A percentile compares a stretch with the other conserved stretches of the same genome.
phyloP scores from a whole-genome alignment of 2,888 invertebrate genomes.

The Mythimna impura region DNA sequence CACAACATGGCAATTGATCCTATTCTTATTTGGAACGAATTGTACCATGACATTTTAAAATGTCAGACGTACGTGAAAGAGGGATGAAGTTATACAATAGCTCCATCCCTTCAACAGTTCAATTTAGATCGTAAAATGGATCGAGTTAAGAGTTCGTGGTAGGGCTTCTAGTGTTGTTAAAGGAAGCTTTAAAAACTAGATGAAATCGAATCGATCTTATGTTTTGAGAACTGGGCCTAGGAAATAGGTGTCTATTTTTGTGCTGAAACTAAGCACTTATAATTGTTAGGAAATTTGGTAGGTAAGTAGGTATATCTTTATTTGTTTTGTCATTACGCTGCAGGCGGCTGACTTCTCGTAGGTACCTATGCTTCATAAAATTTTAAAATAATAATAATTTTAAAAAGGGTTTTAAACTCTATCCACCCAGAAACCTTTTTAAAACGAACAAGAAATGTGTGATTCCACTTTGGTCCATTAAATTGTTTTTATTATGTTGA shows the following conservation, averaged over 20 bases:
- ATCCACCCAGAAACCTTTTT: too few relatives aligned
- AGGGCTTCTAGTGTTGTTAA: too few relatives aligned
- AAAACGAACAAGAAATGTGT: not conserved
- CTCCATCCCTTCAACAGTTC: too few relatives aligned
- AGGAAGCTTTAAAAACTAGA: not conserved
- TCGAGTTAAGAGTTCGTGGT: too few relatives aligned
- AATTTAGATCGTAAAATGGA: too few relatives aligned
- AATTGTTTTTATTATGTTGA: slow-evolving; percentile 2
- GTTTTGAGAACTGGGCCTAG: slow-evolving; percentile 5
- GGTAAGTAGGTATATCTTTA: not conserved
- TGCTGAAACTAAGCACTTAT: slow-evolving; percentile 11
- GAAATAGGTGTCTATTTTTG: slow-evolving; percentile 1
- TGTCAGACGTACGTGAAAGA: too few relatives aligned
- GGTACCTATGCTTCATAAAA: not conserved
- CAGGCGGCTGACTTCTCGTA: slow-evolving; percentile 3
- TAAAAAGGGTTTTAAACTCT: not conserved
- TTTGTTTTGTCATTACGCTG: not conserved
- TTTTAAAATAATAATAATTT: too few relatives aligned
- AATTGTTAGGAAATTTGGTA: slow-evolving; percentile 1
- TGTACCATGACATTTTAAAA: too few relatives aligned
- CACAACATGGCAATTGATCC: too few relatives aligned
- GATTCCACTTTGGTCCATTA: not conserved
- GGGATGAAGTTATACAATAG: too few relatives aligned
- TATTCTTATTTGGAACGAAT: too few relatives aligned
- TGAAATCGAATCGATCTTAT: not conserved